phyloP scores from a whole-genome alignment of 2,888 invertebrate genomes.

The Parnassius glacialis region DNA sequence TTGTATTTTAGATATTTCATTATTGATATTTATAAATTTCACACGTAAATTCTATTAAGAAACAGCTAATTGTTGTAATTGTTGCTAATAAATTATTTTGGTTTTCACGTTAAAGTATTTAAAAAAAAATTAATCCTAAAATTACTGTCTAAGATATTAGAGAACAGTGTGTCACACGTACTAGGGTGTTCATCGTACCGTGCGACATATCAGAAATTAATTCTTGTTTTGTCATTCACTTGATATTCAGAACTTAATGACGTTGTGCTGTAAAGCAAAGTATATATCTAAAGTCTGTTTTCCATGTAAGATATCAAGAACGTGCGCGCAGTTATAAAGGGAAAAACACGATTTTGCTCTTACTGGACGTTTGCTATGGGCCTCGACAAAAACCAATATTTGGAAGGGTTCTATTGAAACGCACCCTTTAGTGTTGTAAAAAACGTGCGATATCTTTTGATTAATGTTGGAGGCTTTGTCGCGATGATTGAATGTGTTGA shows the following conservation, averaged over 20 bases:
- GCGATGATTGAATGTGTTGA: conserved; percentile 31
- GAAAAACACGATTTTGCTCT: conserved; percentile 78
- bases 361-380: conserved; percentile 62
- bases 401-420: conserved; percentile 73
- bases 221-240: conserved; percentile 80
- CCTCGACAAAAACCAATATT: conserved; percentile 77
- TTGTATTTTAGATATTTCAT: too few relatives aligned
- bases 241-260: conserved; percentile 76
- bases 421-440: conserved; percentile 69
- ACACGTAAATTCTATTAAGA: too few relatives aligned
- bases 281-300: conserved; percentile 59
- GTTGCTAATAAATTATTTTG: too few relatives aligned
- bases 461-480: conserved; percentile 58
- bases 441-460: conserved; percentile 72
- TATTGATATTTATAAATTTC: too few relatives aligned
- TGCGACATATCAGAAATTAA: conserved; percentile 79
- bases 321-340: conserved; percentile 66
- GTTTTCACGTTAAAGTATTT: too few relatives aligned
- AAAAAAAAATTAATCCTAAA: too few relatives aligned
- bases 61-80: too few relatives aligned
- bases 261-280: conserved; percentile 61
- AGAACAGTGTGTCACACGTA: conserved; percentile 41
- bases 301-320: conserved; percentile 61
- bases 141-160: conserved; percentile 21
- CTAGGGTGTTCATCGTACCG: conserved; percentile 62